A percentile compares a stretch with the other conserved stretches of the same genome.
phyloP scores from a whole-genome alignment of 2,888 invertebrate genomes.

The Diachrysia chrysitis region DNA sequence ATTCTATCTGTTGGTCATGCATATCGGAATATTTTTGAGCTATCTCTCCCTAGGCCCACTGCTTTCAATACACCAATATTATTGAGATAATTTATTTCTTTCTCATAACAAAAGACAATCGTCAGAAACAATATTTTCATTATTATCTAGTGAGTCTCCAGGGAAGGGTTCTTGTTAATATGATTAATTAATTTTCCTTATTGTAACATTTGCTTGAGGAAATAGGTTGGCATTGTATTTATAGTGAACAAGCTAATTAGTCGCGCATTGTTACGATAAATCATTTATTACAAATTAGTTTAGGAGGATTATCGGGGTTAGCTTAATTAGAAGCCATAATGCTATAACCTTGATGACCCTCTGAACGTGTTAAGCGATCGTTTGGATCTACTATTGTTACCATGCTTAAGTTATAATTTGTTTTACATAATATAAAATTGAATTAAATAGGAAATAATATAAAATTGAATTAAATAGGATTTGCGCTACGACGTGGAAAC shows the following conservation, averaged over 20 bases:
- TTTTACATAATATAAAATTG: not conserved
- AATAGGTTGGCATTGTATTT: not conserved
- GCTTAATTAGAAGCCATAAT: conserved; percentile 4
- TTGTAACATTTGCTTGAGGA: not conserved
- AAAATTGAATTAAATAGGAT: no score
- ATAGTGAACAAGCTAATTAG: not conserved
- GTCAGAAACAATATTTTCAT: not conserved
- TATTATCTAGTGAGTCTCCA: not conserved
- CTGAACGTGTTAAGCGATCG: conserved; percentile 3
- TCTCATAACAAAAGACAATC: not conserved
- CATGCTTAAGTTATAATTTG: not conserved
- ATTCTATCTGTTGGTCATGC: no score
- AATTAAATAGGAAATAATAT: no score
- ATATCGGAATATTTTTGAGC: no score
- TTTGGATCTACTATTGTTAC: not conserved
- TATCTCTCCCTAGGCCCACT: no score
- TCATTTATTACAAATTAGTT: conserved; percentile 2
- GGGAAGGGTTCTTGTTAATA: conserved; percentile 2
- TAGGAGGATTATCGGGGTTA: not conserved
- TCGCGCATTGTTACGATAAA: not conserved
- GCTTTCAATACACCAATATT: no score
- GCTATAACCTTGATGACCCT: conserved; percentile 4
- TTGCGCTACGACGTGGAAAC: no score
- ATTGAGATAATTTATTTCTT: not conserved
- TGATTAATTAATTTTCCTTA: conserved; percentile 1